Evolutionary conservation across 2,797 vertebrate genomes (phyloP).

Genomic region (Pseudomugil gertrudae): DNA sequence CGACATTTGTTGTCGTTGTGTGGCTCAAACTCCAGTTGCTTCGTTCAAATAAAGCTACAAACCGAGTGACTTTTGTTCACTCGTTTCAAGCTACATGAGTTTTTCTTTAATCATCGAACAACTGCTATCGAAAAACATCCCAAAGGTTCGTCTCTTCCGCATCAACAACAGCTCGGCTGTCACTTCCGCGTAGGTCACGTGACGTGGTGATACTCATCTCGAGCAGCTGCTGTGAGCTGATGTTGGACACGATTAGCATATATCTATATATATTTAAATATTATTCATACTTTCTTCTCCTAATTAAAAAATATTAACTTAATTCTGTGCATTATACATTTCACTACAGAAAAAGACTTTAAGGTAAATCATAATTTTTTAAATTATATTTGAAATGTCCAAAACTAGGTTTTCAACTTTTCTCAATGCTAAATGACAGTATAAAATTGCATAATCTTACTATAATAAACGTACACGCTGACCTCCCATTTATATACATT

Average conservation of each 20-base stretch:
- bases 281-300: too few relatives aligned
- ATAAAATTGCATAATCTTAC: not conserved
- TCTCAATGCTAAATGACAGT: not conserved
- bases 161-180: conserved; percentile 14
- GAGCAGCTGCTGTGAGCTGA: not conserved
- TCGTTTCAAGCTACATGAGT: not conserved
- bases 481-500: conserved; percentile 55
- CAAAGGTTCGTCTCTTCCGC: conserved; percentile 56
- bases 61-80: not conserved
- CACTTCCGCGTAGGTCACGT: conserved; percentile 73
- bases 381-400: too few relatives aligned
- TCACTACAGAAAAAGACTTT: too few relatives aligned
- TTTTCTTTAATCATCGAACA: not conserved
- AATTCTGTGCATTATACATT: too few relatives aligned
- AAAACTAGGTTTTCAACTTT: not conserved
- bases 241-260: too few relatives aligned
- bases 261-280: too few relatives aligned
- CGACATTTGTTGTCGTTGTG: conserved; percentile 50
- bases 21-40: not conserved
- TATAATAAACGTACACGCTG: conserved; percentile 13
- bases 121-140: conserved; percentile 14
- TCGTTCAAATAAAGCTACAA: not conserved
- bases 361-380: too few relatives aligned
- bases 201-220: conserved; percentile 8
- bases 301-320: too few relatives aligned